Percentiles rank a stretch among this genome's conserved stretches.
Evolutionary conservation across 2,113 vertebrate species (phyloP).

Genomic region (Otis tarda): DNA sequence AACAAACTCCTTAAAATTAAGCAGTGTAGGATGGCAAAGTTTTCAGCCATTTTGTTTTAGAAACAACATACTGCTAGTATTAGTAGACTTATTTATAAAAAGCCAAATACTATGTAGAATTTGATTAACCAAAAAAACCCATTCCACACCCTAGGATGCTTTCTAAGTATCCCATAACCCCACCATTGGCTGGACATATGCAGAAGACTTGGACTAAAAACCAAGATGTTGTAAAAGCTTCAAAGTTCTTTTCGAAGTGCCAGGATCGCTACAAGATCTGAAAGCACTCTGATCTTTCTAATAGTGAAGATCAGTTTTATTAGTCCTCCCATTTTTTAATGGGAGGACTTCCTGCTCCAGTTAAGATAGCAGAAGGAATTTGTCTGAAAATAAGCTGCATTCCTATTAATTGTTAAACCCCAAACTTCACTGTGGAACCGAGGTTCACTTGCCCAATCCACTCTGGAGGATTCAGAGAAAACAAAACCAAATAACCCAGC

Average conservation of each 20-base stretch:
- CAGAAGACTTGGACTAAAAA: neutral
- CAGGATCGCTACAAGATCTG: neutral
- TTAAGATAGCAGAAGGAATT: neutral
- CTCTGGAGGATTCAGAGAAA: neutral
- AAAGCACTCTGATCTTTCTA: neutral
- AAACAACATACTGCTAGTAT: neutral
- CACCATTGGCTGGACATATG: neutral
- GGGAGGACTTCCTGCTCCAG: neutral
- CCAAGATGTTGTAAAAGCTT: neutral
- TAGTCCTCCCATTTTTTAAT: neutral
- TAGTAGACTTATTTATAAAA: neutral
- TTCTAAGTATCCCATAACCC: neutral
- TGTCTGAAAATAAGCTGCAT: neutral
- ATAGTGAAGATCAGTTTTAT: neutral
- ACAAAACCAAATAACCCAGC: neutral
- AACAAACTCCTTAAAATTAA: neutral
- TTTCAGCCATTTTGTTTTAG: neutral
- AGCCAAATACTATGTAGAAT: neutral
- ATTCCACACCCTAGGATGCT: neutral
- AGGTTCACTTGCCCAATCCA: neutral
- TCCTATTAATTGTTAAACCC: neutral
- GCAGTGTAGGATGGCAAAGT: neutral
- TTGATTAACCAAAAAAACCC: neutral
- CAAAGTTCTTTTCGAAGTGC: neutral
- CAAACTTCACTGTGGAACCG: neutral